phyloP scores from a whole-genome alignment of 2,113 vertebrate species.

The Machaerirhynchus nigripectus region DNA sequence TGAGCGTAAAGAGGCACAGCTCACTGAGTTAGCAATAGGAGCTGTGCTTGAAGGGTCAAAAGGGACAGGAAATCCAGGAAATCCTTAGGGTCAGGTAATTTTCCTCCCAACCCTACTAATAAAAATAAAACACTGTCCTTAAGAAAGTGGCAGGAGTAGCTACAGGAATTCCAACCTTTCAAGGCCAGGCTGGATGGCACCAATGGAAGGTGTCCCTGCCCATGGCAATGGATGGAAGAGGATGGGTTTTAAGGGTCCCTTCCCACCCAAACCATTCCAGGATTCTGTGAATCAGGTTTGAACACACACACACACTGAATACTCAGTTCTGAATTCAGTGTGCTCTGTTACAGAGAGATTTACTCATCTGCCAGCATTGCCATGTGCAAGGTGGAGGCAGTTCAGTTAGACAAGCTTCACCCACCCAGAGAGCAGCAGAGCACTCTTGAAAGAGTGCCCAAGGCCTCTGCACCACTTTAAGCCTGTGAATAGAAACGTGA shows the following conservation, averaged over 20 bases:
- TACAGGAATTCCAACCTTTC: background rate
- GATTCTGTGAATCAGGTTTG: background rate
- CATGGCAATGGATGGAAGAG: background rate
- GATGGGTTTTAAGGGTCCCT: background rate
- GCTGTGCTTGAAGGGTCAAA: background rate
- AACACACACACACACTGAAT: rapidly evolving
- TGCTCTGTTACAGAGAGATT: background rate
- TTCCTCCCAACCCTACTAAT: background rate
- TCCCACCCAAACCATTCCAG: background rate
- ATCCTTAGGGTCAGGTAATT: background rate
- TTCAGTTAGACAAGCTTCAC: background rate
- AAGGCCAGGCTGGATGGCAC: background rate
- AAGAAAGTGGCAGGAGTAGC: background rate
- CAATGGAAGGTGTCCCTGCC: background rate
- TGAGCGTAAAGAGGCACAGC: background rate
- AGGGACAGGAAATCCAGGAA: background rate
- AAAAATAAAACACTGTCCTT: background rate
- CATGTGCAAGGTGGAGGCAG: background rate
- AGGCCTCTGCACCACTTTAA: background rate
- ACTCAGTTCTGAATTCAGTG: background rate
- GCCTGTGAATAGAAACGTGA: background rate
- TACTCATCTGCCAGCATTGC: background rate
- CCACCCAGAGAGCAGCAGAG: background rate
- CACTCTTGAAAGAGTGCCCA: background rate
- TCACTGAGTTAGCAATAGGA: background rate